Evolutionary conservation across 1,140 invertebrate species (phyloP), one percentile per base, ranked within the genome.

Genomic region (Zaprionus camerounensis): DNA sequence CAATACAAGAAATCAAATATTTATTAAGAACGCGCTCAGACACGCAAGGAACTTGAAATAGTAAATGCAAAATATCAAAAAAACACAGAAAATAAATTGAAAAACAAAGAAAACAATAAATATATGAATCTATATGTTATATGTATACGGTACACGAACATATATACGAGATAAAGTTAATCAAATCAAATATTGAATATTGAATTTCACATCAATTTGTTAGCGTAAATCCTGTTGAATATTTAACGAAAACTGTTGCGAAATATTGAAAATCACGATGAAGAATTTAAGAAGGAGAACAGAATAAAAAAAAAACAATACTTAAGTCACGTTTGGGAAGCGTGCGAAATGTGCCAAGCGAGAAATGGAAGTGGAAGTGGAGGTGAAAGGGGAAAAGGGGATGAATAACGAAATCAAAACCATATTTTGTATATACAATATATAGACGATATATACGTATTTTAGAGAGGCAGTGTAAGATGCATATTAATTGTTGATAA

Each of bases 271-370:
- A 12, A 44, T 24, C 15, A 17, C 20, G n/a, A n/a, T 51, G 28
- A 20, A 31, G 28, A 64, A 13, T 67, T 72, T 72, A 53, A 67
- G 55, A 17, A 9, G 1, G 11, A n/a, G 17, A 31, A 65, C 15
- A 20, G 44, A 71, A 49, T 22, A 66, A 5, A 11, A 44, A 44
- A 53, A 53, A 20, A 51, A 51, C 1, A 24, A 24, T 20, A 51
- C 46, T 51, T 51, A 51, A 51, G 20, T 24, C 22, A 24, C 46
- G 46, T 24, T 17, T 22, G 22, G 17, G 17, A 51, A 51, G 20
- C 46, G 20, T 51, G 46, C 12, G 34, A 56, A 70, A 64, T 75
- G 72, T 75, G 72, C 72, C 72, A 75, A 75, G 59, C 58, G 59
- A 49, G 13, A 58, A 34, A 5, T 49, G 12, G 34, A 62, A 51